Evolutionary conservation across 2,113 vertebrate species (phyloP), one percentile per base, ranked within the genome.

Genomic region (Grantiella picta): DNA sequence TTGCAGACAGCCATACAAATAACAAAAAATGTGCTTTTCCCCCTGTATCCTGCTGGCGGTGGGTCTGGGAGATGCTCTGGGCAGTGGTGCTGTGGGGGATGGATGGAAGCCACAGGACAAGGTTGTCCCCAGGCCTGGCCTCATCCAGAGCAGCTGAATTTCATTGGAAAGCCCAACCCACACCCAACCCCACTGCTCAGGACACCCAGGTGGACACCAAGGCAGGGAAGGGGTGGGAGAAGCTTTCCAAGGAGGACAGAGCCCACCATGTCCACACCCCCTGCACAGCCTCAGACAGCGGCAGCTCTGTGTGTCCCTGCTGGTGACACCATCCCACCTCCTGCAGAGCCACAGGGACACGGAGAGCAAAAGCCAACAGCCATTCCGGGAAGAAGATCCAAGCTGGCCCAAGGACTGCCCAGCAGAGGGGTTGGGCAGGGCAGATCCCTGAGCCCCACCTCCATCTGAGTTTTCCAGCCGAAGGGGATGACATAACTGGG

Each of bases 301-400:
- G n/a, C 42, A 70, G 0, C 9, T 28, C 60, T 24, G 29, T 0
- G 0, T 20, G 59, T 5, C 79, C 15, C 57, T 59, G 17, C 47
- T 7, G 44, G 82, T 17, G 42, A 63, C 23, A 10, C 21, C 7
- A 1, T 5, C 27, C 29, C 61, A 57, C 27, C 57, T 60, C 21
- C 72, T 72, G 77, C 42, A 50, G 22, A 61, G 15, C 27, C 69
- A 75, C 24, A 36, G 36, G 60, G 56, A 4, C 22, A 25, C 3
- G 6, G 42, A 66, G 70, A 38, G 47, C 2, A n/a, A 42, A 40
- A 7, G 20, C 11, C 42, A 47, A 9, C 45, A 89, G 16, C 50
- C 1, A 0, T 11, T 22, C 11, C 35, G 44, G 75, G 47, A 50
- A 38, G 16, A 54, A 35, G 25, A 71, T 36, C 47, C 2, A 1